phyloP scores from a whole-genome alignment of 2,797 vertebrate genomes.

The Uromys caudimaculatus region DNA sequence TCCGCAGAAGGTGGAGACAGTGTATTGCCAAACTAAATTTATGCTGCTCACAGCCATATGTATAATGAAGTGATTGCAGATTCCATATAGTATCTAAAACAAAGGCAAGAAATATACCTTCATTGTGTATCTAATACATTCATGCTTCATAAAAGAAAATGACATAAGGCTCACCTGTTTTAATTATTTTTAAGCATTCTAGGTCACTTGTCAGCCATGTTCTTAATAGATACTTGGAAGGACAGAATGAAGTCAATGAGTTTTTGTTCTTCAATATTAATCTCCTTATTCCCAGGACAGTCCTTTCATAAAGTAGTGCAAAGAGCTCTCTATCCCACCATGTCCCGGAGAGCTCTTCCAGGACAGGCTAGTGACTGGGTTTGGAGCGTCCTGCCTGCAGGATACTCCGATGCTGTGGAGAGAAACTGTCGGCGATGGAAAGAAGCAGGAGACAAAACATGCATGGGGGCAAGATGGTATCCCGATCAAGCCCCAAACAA shows the following conservation, averaged over 20 bases:
- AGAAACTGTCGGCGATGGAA: too few relatives aligned
- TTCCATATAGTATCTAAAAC: not conserved
- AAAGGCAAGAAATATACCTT: not conserved
- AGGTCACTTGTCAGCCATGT: slow-evolving; percentile 35
- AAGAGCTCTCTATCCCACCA: too few relatives aligned
- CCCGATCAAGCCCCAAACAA: too few relatives aligned
- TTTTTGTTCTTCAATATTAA: slow-evolving; percentile 40
- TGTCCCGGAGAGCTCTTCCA: too few relatives aligned
- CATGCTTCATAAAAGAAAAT: slow-evolving; percentile 53
- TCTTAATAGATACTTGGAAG: slow-evolving; percentile 5
- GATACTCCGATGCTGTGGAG: too few relatives aligned
- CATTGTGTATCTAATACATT: not conserved
- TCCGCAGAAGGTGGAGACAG: too few relatives aligned
- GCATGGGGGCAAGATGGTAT: too few relatives aligned
- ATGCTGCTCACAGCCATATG: not conserved
- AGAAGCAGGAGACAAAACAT: too few relatives aligned
- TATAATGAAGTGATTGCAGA: not conserved
- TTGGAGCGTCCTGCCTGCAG: too few relatives aligned
- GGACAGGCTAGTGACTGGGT: too few relatives aligned
- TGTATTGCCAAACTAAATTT: not conserved
- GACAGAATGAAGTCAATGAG: slow-evolving; percentile 44
- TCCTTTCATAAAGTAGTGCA: too few relatives aligned
- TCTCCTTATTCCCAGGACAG: slow-evolving; percentile 5
- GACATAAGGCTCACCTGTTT: not conserved
- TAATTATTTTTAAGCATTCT: slow-evolving; percentile 62